A percentile compares a stretch with the other conserved stretches of the same genome.
These are phyloP conservation scores for Sardinella longiceps DNA, from an alignment of 2,797 vertebrate genomes.

Conservation along the genomic window DNA sequence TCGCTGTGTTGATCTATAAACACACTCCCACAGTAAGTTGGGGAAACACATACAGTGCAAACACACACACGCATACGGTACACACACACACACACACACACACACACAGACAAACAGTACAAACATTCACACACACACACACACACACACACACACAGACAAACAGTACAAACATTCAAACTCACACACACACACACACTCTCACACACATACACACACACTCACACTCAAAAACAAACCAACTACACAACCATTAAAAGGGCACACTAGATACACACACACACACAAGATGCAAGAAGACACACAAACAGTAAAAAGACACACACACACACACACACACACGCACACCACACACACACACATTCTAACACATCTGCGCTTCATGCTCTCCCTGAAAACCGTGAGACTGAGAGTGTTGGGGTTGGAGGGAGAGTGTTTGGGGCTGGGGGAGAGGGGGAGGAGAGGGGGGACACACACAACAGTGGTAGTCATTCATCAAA, in stretches of 20 bases:
- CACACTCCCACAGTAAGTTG: neutral
- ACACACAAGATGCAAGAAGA: too few relatives aligned
- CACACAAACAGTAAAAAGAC: neutral
- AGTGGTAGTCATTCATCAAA: slow-evolving; percentile 5
- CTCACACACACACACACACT: neutral
- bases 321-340: neutral
- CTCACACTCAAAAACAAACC: too few relatives aligned
- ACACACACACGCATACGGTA: neutral
- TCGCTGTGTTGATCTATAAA: slow-evolving; percentile 16
- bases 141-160: neutral
- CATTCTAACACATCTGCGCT: neutral
- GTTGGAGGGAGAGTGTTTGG: neutral
- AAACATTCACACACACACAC: neutral
- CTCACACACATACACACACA: neutral
- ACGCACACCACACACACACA: neutral
- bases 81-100: neutral
- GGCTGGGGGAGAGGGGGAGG: neutral
- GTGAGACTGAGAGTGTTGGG: neutral
- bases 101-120: neutral
- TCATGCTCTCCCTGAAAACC: neutral
- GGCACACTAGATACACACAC: neutral
- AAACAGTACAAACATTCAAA: neutral
- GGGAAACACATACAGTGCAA: neutral
- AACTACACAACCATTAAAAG: too few relatives aligned
- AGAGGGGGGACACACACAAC: too few relatives aligned